phyloP scores from a whole-genome alignment of 64 coral and sea anemone species.

The Acropora tenuis region DNA sequence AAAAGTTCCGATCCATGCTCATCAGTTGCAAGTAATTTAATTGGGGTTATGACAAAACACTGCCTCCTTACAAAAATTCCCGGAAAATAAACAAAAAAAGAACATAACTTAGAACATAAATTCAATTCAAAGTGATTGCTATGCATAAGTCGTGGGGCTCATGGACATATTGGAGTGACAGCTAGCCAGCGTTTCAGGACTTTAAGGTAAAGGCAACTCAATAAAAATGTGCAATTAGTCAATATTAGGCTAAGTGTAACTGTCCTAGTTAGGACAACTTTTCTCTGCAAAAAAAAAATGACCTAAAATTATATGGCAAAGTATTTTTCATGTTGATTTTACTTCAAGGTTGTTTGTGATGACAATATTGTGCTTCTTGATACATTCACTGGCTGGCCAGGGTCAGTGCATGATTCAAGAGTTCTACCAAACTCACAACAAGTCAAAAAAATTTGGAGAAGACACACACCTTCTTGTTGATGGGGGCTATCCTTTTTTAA shows the following conservation, averaged over 20 bases:
- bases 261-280: neutral
- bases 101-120: neutral
- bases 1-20: neutral
- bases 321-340: neutral
- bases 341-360: neutral
- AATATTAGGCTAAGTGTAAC: neutral
- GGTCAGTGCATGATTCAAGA: neutral
- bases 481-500: no score
- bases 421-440: neutral
- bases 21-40: neutral
- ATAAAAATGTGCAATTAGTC: neutral
- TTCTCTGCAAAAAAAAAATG: neutral
- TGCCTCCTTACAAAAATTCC: neutral
- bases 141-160: neutral
- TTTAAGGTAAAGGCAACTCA: neutral
- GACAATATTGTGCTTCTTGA: neutral
- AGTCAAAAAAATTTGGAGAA: no score
- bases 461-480: no score
- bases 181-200: neutral
- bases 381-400: neutral
- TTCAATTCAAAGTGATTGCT: neutral
- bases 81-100: neutral
- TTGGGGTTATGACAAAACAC: neutral
- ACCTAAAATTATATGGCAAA: neutral
- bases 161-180: neutral